These are phyloP conservation scores for Xanthorhoe spadicearia DNA, from an alignment of 2,888 invertebrate species.

Conservation along the genomic window DNA sequence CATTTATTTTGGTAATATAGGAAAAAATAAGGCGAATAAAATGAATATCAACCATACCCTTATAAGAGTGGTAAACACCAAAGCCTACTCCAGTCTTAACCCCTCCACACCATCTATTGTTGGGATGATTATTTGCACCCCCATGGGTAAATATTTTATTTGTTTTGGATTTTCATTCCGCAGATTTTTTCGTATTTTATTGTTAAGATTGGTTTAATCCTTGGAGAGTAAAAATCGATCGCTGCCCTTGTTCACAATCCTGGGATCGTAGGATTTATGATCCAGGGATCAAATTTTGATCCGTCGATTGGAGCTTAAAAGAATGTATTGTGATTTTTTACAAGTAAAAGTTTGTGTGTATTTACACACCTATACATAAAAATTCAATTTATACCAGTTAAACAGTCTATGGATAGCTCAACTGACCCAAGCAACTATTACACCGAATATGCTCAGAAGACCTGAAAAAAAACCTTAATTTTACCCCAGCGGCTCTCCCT, in stretches of 20 bases:
- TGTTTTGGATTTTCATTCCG: slow-evolving; percentile 34
- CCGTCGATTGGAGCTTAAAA: not conserved
- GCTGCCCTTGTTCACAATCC: not conserved
- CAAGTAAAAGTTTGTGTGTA: too few relatives aligned
- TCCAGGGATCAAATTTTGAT: not conserved
- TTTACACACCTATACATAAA: too few relatives aligned
- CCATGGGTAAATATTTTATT: slow-evolving; percentile 33
- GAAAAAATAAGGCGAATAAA: too few relatives aligned
- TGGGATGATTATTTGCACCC: slow-evolving; percentile 34
- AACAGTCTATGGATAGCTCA: too few relatives aligned
- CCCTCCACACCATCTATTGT: slow-evolving; percentile 28
- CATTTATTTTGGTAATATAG: too few relatives aligned
- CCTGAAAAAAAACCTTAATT: too few relatives aligned
- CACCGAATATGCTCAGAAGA: too few relatives aligned
- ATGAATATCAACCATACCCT: not conserved
- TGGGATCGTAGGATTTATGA: not conserved
- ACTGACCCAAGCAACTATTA: too few relatives aligned
- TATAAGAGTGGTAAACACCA: not conserved
- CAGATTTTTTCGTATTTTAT: slow-evolving; percentile 28
- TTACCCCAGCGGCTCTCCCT: too few relatives aligned
- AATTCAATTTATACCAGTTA: too few relatives aligned
- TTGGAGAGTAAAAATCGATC: slow-evolving; percentile 3
- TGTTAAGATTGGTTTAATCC: slow-evolving; percentile 23
- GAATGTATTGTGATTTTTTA: not conserved
- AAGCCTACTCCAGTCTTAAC: slow-evolving; percentile 17